Evolutionary conservation across 2,888 invertebrate genomes (phyloP).

Genomic region (Petrolisthes manimaculis): DNA sequence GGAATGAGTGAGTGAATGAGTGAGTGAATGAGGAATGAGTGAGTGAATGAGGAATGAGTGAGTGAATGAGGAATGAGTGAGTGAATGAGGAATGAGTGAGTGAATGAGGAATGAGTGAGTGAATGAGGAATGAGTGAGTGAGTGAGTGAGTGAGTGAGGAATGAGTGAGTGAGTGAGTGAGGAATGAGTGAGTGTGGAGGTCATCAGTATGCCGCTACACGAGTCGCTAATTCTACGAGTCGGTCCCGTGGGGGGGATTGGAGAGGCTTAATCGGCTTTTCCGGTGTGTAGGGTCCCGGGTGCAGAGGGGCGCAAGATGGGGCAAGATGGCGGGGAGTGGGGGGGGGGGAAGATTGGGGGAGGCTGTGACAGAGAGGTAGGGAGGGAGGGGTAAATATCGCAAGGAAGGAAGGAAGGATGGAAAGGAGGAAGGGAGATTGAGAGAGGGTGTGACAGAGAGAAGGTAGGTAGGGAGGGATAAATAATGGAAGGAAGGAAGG

Average conservation of each 20-base stretch:
- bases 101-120: not conserved
- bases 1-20: not conserved
- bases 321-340: not conserved
- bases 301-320: not conserved
- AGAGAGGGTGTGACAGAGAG: not conserved
- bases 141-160: not conserved
- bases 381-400: not conserved
- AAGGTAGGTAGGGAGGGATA: not conserved
- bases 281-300: constrained; percentile 2
- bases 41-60: not conserved
- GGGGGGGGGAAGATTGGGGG: constrained; percentile 3
- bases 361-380: not conserved
- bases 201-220: constrained; percentile 30
- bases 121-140: not conserved
- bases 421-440: not conserved
- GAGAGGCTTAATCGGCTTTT: constrained; percentile 40
- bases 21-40: not conserved
- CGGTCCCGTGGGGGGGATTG: constrained; percentile 31
- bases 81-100: not conserved
- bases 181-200: not conserved
- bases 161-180: not conserved
- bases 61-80: not conserved
- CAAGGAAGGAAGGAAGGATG: not conserved
- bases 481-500: not conserved
- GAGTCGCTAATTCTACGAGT: constrained; percentile 37